Conservation (phyloP, 1,140 invertebrate genomes). For the Metopolophium dirhodum region DNA sequence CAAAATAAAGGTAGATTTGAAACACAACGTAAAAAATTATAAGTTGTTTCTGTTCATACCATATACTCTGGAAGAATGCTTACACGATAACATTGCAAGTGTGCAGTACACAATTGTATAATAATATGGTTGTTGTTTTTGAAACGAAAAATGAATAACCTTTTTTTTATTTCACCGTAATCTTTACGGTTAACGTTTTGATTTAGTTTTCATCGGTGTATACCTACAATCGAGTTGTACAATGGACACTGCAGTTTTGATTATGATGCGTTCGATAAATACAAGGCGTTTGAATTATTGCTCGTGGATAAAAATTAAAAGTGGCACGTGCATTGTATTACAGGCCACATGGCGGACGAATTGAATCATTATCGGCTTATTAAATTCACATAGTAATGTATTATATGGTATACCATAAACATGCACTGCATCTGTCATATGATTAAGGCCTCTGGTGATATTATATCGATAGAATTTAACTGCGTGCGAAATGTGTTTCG, state of each 20-base stretch:
- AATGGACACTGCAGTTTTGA: neutral
- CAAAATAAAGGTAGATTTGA: neutral
- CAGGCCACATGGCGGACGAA: neutral
- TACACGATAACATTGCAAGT: neutral
- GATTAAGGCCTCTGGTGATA: neutral
- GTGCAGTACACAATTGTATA: neutral
- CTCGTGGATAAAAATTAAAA: neutral
- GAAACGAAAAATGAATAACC: neutral
- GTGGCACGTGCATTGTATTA: neutral
- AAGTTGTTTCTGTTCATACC: no score
- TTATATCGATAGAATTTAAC: neutral
- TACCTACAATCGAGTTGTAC: neutral
- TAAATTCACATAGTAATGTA: no score
- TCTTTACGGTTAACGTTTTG: neutral
- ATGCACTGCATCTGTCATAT: neutral
- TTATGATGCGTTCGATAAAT: neutral
- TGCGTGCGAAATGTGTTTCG: neutral
- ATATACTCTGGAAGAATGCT: neutral
- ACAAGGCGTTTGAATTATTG: neutral
- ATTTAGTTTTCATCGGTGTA: neutral
- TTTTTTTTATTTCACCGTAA: neutral
- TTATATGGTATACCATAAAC: neutral
- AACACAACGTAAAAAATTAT: neutral
- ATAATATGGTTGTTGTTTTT: neutral
- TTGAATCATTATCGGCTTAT: neutral